These are phyloP conservation scores for Microplitis deprimator DNA, from an alignment of 2,888 invertebrate genomes.

Conservation along the genomic window DNA sequence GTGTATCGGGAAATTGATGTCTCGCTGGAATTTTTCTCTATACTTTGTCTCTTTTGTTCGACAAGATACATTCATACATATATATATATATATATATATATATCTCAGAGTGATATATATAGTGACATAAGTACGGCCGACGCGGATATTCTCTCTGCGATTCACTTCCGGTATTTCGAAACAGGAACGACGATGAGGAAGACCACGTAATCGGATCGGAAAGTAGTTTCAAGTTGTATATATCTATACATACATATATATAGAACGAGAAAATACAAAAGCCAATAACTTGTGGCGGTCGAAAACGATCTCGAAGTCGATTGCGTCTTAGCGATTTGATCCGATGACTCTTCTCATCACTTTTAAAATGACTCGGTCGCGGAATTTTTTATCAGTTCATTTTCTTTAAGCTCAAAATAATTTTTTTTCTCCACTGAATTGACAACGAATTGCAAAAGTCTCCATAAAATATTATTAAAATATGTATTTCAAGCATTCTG, in stretches of 20 bases:
- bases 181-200: constrained; percentile 33
- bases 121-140: not conserved
- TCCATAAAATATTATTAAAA: too few species aligned
- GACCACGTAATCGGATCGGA: constrained; percentile 57
- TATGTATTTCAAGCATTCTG: not conserved
- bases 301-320: constrained; percentile 33
- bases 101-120: not conserved
- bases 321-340: constrained; percentile 20
- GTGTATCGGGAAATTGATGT: not conserved
- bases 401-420: not conserved
- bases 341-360: not conserved
- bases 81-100: not conserved
- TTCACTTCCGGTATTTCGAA: constrained; percentile 45
- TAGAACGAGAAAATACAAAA: not conserved
- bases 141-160: constrained; percentile 52
- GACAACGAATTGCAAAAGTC: too few species aligned
- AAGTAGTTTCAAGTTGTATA: constrained; percentile 52
- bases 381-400: not conserved
- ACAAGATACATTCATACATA: not conserved
- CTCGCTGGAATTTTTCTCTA: not conserved
- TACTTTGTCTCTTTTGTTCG: not conserved
- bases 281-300: constrained; percentile 49
- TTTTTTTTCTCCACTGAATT: not conserved
- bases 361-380: not conserved
- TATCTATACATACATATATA: not conserved